Conservation (phyloP, 2,797 vertebrate genomes). For the Crypturellus tataupa region DNA sequence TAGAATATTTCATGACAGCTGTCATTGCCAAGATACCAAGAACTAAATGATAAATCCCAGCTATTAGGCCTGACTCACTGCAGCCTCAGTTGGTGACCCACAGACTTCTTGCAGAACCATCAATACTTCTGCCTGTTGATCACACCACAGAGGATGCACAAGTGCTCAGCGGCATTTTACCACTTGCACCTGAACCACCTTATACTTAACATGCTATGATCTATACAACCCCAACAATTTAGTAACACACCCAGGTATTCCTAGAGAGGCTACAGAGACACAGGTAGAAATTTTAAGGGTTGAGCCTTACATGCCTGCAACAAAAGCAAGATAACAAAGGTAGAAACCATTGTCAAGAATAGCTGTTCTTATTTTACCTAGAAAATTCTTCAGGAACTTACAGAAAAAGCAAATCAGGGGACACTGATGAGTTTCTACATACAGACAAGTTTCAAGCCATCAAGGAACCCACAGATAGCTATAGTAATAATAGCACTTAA, state of each 20-base stretch:
- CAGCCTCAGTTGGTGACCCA: background rate
- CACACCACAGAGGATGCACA: no score
- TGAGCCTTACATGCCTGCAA: background rate
- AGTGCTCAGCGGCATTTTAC: no score
- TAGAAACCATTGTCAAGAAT: background rate
- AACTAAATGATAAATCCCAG: background rate
- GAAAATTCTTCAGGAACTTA: background rate
- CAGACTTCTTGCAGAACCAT: background rate
- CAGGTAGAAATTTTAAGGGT: background rate
- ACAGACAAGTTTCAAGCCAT: no score
- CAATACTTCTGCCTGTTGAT: background rate
- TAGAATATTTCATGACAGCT: background rate
- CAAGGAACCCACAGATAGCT: no score
- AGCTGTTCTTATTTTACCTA: background rate
- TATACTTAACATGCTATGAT: no score
- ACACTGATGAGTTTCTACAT: background rate
- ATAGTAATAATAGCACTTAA: no score
- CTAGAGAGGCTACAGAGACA: background rate
- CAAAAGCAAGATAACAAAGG: background rate
- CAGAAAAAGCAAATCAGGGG: background rate
- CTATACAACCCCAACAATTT: no score
- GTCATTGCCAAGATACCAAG: background rate
- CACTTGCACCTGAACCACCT: no score
- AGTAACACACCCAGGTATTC: background rate
- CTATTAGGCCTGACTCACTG: background rate